phyloP scores from a whole-genome alignment of 37 sponge, comb jelly and placozoan genomes.

The Halichondria panicea region DNA sequence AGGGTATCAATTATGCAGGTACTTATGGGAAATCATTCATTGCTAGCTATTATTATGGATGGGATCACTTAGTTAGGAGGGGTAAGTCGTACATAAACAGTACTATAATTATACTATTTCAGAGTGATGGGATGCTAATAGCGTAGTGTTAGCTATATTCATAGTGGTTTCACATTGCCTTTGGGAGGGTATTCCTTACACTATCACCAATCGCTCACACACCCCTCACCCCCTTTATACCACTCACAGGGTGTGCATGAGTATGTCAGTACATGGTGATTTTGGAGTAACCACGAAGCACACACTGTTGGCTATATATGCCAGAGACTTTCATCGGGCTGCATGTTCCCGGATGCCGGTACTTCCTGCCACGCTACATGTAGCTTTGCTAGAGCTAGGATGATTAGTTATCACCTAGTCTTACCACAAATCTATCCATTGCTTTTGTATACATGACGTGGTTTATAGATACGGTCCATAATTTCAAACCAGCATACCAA shows the following conservation, averaged over 20 bases:
- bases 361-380: slow-evolving; percentile 84
- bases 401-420: no score
- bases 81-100: slow-evolving; percentile 51
- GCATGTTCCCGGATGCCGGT: slow-evolving; percentile 97
- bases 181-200: no score
- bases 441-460: no score
- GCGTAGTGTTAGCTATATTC: no score
- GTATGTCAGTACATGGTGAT: slow-evolving; percentile 89
- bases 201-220: neutral
- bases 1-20: no score
- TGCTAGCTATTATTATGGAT: slow-evolving; percentile 80
- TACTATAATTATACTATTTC: neutral
- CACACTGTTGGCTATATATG: slow-evolving; percentile 95
- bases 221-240: neutral
- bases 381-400: no score
- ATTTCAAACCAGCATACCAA: no score
- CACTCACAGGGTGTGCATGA: slow-evolving; percentile 88
- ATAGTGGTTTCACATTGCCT: no score
- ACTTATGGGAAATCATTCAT: slow-evolving; percentile 79
- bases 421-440: no score
- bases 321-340: slow-evolving; percentile 97
- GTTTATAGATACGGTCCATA: no score
- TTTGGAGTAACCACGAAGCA: slow-evolving; percentile 94
- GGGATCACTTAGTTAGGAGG: slow-evolving; percentile 99
- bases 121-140: neutral